A percentile compares a stretch with the other conserved stretches of the same genome.
Conservation (phyloP, 2,797 vertebrate genomes). For the Sebastes flavidus region DNA sequence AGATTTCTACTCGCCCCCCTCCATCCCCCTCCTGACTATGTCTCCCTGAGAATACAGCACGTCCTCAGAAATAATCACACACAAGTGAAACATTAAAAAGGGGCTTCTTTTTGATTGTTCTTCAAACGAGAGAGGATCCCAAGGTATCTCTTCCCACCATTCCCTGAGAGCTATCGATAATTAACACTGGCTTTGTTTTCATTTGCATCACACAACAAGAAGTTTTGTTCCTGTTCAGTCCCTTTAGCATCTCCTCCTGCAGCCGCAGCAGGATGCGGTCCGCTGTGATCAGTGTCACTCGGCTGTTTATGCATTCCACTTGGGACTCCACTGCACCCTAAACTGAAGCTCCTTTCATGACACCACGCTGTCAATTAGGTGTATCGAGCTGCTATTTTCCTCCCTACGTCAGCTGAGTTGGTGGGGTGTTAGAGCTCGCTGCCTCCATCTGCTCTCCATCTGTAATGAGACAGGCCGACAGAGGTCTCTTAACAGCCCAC, state of each 20-base stretch:
- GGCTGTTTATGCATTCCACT: conserved; percentile 49
- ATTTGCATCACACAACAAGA: conserved; percentile 14
- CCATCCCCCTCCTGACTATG: neutral
- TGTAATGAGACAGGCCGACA: conserved; percentile 31
- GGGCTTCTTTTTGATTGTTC: neutral
- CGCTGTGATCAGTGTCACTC: conserved; percentile 48
- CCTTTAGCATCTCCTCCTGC: conserved; percentile 10
- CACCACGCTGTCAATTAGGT: conserved; percentile 66
- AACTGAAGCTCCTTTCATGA: conserved; percentile 45
- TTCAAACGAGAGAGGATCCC: conserved; percentile 1
- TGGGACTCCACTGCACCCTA: conserved; percentile 43
- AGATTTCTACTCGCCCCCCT: neutral
- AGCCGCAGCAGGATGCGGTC: conserved; percentile 27
- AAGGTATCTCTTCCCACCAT: neutral
- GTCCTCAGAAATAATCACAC: conserved; percentile 1
- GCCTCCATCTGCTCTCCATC: conserved; percentile 71
- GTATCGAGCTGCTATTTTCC: conserved; percentile 23
- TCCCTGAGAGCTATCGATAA: conserved; percentile 9
- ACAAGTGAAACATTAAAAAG: neutral
- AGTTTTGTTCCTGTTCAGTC: conserved; percentile 8
- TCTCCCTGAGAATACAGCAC: neutral
- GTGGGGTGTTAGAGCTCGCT: conserved; percentile 29
- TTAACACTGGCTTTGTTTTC: conserved; percentile 21
- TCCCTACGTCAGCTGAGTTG: conserved; percentile 33
- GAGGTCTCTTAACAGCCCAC: conserved; percentile 24